Evolutionary conservation across 1,140 invertebrate species (phyloP).

Genomic region (Triops cancriformis): DNA sequence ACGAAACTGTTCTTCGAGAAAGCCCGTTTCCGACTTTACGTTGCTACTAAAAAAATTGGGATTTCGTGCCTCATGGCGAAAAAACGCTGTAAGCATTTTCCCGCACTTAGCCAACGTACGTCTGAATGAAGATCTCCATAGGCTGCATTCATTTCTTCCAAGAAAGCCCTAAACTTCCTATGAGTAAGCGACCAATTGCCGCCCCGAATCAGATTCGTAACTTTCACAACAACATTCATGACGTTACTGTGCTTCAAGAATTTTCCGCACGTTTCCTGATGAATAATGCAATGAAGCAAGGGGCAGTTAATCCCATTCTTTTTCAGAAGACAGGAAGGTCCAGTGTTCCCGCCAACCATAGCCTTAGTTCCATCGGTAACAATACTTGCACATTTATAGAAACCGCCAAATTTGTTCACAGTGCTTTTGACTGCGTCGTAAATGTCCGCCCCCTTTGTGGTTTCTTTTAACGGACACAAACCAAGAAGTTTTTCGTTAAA

Average conservation of each 20-base stretch:
- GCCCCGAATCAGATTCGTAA: background rate
- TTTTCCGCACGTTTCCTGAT: background rate
- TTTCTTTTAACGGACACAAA: background rate
- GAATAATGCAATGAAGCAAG: background rate
- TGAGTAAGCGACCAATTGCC: slow-evolving; percentile 6
- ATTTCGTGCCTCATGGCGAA: slow-evolving; percentile 27
- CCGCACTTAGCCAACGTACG: slow-evolving; percentile 26
- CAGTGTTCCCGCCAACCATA: too few species aligned
- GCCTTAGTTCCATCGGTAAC: too few species aligned
- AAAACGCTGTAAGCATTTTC: slow-evolving; percentile 21
- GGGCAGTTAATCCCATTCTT: background rate
- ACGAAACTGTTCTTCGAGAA: slow-evolving; percentile 25
- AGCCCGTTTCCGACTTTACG: slow-evolving; percentile 10
- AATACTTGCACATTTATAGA: too few species aligned
- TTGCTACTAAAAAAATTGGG: background rate
- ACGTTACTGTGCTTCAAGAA: background rate
- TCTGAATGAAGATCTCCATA: slow-evolving; percentile 26
- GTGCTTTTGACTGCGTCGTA: too few species aligned
- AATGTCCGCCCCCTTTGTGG: too few species aligned
- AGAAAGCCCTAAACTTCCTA: background rate
- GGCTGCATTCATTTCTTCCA: slow-evolving; percentile 20
- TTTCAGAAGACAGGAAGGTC: background rate
- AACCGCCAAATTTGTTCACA: too few species aligned
- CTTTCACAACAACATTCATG: background rate
- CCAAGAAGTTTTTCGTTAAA: background rate